Conservation (phyloP, 37 sponge, comb jelly and placozoan genomes). For the Agelas oroides region DNA sequence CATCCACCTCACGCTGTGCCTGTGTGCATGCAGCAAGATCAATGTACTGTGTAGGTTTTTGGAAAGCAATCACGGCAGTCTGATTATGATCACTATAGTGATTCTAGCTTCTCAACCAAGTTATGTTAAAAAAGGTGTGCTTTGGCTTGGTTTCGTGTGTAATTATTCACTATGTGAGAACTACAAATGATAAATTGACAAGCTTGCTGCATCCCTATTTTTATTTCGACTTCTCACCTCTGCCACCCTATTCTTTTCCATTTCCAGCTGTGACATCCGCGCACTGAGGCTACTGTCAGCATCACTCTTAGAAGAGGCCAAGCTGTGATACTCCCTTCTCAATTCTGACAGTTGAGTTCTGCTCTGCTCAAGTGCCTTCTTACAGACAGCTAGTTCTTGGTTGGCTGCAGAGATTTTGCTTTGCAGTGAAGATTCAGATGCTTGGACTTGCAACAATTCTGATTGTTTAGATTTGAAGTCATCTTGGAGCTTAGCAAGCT, state of each 20-base stretch:
- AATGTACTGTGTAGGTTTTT: too few relatives aligned
- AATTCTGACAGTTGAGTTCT: neutral
- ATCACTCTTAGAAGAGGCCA: neutral
- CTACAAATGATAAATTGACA: neutral
- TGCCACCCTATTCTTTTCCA: conserved; percentile 1
- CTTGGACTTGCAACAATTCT: neutral
- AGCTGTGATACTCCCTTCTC: neutral
- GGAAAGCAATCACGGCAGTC: too few relatives aligned
- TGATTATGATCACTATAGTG: too few relatives aligned
- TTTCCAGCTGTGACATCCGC: conserved; percentile 11
- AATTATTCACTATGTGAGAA: too few relatives aligned
- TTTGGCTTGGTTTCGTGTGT: too few relatives aligned
- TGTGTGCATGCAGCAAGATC: neutral
- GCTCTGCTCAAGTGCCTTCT: neutral
- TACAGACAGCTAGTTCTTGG: neutral
- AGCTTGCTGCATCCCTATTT: neutral
- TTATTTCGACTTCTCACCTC: neutral
- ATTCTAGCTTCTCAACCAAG: too few relatives aligned
- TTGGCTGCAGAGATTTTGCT: neutral
- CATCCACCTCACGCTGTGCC: neutral
- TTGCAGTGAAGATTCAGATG: neutral
- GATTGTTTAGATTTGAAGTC: neutral
- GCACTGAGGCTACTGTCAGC: neutral
- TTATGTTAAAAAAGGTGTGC: too few relatives aligned
- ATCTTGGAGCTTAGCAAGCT: neutral